These are phyloP conservation scores for Gallinago jamesoni DNA, from an alignment of 2,113 vertebrate species.

Conservation along the genomic window DNA sequence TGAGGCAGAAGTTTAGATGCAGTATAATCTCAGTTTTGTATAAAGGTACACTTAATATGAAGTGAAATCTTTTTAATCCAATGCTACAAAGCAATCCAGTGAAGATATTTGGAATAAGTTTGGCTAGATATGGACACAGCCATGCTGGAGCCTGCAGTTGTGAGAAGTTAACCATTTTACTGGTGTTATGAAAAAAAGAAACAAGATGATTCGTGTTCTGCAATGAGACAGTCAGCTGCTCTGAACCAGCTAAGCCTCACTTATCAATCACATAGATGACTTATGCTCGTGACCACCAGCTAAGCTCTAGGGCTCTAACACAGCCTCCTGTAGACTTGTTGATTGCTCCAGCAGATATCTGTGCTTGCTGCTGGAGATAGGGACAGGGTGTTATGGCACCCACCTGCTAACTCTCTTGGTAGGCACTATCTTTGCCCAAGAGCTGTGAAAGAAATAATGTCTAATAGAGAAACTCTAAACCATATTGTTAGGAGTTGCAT, in stretches of 20 bases:
- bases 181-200: neutral
- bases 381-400: neutral
- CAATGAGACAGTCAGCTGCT: neutral
- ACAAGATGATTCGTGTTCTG: neutral
- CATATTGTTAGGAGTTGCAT: rapidly evolving
- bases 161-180: neutral
- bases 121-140: neutral
- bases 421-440: neutral
- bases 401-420: rapidly evolving
- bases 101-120: neutral
- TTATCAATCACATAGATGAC: rapidly evolving
- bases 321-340: neutral
- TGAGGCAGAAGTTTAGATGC: neutral
- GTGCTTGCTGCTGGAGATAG: neutral
- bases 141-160: neutral
- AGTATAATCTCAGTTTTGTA: neutral
- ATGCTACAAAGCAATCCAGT: neutral
- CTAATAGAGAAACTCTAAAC: rapidly evolving
- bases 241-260: neutral
- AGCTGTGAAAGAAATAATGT: neutral
- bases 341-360: neutral
- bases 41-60: neutral
- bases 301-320: neutral
- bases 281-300: neutral
- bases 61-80: neutral